Conservation (phyloP, 1,140 invertebrate species). For the silkworm (Bombyx mori) region DNA sequence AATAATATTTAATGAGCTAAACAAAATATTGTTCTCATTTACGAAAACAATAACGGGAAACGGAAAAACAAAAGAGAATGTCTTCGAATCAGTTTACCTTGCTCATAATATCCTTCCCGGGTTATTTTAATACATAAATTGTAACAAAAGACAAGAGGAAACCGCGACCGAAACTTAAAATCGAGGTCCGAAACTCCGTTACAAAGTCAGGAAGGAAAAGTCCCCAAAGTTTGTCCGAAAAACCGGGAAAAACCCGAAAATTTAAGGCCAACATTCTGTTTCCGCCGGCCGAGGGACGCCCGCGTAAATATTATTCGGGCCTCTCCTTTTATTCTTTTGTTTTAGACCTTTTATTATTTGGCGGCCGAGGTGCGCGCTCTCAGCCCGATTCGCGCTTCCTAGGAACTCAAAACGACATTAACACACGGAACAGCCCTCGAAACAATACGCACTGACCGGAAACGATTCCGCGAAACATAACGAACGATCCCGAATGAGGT, state of each 20-base stretch:
- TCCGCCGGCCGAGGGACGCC: slow-evolving; percentile 36
- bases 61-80: slow-evolving; percentile 17
- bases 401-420: too few relatives aligned
- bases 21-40: neutral
- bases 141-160: slow-evolving; percentile 44
- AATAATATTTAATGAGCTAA: neutral
- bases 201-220: slow-evolving; percentile 49
- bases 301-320: slow-evolving; percentile 56
- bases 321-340: slow-evolving; percentile 54
- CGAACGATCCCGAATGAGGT: slow-evolving; percentile 21
- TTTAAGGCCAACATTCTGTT: slow-evolving; percentile 46
- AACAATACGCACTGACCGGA: slow-evolving; percentile 23
- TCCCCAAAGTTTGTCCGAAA: slow-evolving; percentile 46
- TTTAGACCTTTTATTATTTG: slow-evolving; percentile 53
- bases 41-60: neutral
- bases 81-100: slow-evolving; percentile 21
- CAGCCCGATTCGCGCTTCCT: slow-evolving; percentile 50
- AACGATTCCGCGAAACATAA: slow-evolving; percentile 15
- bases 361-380: slow-evolving; percentile 26
- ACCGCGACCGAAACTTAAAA: slow-evolving; percentile 40
- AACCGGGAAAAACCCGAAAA: slow-evolving; percentile 51
- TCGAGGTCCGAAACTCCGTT: slow-evolving; percentile 40
- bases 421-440: neutral
- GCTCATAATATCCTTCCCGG: slow-evolving; percentile 29
- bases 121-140: slow-evolving; percentile 48